A percentile compares a stretch with the other conserved stretches of the same genome.
Conservation (phyloP, 1,140 invertebrate species). For the Episyrphus balteatus region DNA sequence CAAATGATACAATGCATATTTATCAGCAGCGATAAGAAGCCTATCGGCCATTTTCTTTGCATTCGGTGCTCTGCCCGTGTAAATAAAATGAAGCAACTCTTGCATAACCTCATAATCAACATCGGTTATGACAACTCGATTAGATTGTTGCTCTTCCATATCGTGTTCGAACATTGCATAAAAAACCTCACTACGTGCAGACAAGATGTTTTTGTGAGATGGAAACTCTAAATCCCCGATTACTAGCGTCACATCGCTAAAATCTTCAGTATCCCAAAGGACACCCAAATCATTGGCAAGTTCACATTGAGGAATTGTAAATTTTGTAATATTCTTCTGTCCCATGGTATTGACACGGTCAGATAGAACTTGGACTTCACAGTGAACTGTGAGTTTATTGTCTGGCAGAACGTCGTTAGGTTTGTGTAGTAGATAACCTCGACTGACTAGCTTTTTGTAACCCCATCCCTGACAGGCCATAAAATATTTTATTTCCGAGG, state of each 20-base stretch:
- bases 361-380: constrained; percentile 53
- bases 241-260: constrained; percentile 2
- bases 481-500: neutral
- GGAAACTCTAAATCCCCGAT: neutral
- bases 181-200: constrained; percentile 3
- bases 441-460: constrained; percentile 62
- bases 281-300: constrained; percentile 2
- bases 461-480: constrained; percentile 64
- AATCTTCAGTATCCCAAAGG: constrained; percentile 1
- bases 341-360: constrained; percentile 50
- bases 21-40: neutral
- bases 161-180: constrained; percentile 1
- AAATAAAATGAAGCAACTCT: constrained; percentile 1
- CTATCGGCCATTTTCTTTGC: neutral
- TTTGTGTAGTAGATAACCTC: constrained; percentile 57
- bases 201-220: constrained; percentile 2
- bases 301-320: constrained; percentile 1
- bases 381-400: constrained; percentile 59
- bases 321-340: constrained; percentile 16
- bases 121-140: neutral
- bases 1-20: neutral
- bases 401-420: constrained; percentile 52
- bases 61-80: neutral
- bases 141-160: neutral
- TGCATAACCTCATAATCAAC: neutral